A percentile compares a stretch with the other conserved stretches of the same genome.
Conservation (phyloP, 2,888 invertebrate species). For the Epiblema foenella region DNA sequence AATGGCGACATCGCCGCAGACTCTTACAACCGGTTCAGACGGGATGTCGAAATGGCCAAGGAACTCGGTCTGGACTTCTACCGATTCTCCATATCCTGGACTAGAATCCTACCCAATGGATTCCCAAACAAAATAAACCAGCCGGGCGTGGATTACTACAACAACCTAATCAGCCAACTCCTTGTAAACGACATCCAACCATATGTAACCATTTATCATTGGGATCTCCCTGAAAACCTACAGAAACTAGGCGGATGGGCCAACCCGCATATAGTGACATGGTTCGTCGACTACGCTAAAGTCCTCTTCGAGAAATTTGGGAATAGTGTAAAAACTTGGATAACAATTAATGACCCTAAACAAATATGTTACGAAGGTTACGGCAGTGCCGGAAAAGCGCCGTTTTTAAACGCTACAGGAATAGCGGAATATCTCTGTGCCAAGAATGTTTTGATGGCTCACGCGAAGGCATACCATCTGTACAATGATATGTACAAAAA, state of each 20-base stretch:
- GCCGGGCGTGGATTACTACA: slow-evolving; percentile 87
- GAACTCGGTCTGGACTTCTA: slow-evolving; percentile 81
- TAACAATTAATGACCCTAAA: slow-evolving; percentile 85
- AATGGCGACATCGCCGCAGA: slow-evolving; percentile 87
- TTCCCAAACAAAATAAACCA: slow-evolving; percentile 79
- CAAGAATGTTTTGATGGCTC: slow-evolving; percentile 84
- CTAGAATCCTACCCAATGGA: slow-evolving; percentile 87
- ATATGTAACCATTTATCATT: slow-evolving; percentile 86
- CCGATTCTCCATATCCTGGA: slow-evolving; percentile 87
- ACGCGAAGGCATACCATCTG: slow-evolving; percentile 76
- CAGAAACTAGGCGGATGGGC: slow-evolving; percentile 86
- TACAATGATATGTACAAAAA: slow-evolving; percentile 65
- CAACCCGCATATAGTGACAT: slow-evolving; percentile 80
- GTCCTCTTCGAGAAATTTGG: slow-evolving; percentile 79
- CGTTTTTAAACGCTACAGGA: slow-evolving; percentile 68
- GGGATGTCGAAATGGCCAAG: slow-evolving; percentile 75
- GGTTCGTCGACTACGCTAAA: slow-evolving; percentile 84
- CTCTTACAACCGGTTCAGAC: slow-evolving; percentile 86
- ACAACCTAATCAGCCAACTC: slow-evolving; percentile 85
- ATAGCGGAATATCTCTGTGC: slow-evolving; percentile 82
- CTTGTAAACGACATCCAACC: slow-evolving; percentile 83
- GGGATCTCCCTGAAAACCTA: slow-evolving; percentile 84
- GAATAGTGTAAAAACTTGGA: slow-evolving; percentile 81
- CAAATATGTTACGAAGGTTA: slow-evolving; percentile 71
- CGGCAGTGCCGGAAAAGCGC: slow-evolving; percentile 62